Evolutionary conservation across 2,888 invertebrate species (phyloP).

Genomic region (Cephus rjabovi): DNA sequence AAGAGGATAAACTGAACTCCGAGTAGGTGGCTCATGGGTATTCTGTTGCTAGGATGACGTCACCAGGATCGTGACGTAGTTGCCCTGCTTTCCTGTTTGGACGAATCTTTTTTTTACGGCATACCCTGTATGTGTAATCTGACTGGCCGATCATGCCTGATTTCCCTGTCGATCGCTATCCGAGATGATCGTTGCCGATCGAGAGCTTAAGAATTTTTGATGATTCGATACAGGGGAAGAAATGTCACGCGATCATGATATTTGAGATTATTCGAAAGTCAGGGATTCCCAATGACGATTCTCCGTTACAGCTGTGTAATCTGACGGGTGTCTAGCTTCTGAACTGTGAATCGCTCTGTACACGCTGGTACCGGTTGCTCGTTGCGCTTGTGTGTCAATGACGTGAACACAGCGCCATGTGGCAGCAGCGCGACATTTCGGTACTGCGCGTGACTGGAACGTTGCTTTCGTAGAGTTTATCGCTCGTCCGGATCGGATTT

Average conservation of each 20-base stretch:
- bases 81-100: background rate
- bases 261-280: background rate
- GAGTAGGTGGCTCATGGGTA: background rate
- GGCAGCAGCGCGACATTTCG: conserved; percentile 1
- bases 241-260: background rate
- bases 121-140: too few relatives aligned
- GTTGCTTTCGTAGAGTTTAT: background rate
- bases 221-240: background rate
- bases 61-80: background rate
- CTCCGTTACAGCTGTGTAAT: background rate
- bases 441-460: conserved; percentile 1
- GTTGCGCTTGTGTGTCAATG: background rate
- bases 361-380: background rate
- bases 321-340: background rate
- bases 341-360: background rate
- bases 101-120: background rate
- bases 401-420: background rate
- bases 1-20: background rate
- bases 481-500: conserved; percentile 5
- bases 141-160: background rate
- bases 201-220: background rate
- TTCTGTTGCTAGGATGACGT: background rate
- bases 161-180: background rate
- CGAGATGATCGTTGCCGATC: background rate
- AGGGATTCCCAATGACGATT: background rate